Evolutionary conservation across 23 tunicate genomes (phyloP), one percentile per base, ranked within the genome.

Genomic region (Diplosoma virens): DNA sequence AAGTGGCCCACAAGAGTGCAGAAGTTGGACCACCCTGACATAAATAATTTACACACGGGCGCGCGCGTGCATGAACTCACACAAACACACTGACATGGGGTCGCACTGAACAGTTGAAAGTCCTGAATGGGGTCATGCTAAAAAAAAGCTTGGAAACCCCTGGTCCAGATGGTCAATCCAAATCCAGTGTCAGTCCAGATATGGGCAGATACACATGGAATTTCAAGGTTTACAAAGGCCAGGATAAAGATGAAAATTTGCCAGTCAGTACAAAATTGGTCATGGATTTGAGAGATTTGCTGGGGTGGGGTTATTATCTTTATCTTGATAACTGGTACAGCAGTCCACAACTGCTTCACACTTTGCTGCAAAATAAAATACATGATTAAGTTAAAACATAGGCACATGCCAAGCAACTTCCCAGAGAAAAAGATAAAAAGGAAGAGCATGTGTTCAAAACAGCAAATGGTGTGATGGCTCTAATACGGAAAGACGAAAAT

Each of bases 401-500:
- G 20, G 20, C 22, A 56, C 25, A 56, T 56, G 64, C 64, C 64
- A 56, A 56, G 64, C 24, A 21, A 56, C 24, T 9, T 56, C 25
- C 64, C 22, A 11, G 64, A 25, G 6, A 56, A 6, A 56, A 56
- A 56, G 64, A 16, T 56, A 25, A 56, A 21, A 18, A 56, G 5
- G 64, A 25, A 56, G 64, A 56, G 14, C 52, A 45, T 45, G 52
- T 45, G 16, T 16, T 9, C 52, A n/a, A n/a, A n/a, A n/a, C n/a
- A n/a, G 64, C 64, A 56, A 56, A 56, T 56, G 64, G 22, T 56
- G 64, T 56, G 64, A n/a, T 56, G 64, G 64, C 64, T 11, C 22
- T 56, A 25, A 21, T 56, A 9, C 20, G 64, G 64, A 56, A 56
- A 21, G 64, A 56, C 20, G n/a, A n/a, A n/a, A n/a, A n/a, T n/a